Base-by-base conservation (phyloP, 2,113 vertebrate species). In the Syngnathoides biaculeatus region DNA sequence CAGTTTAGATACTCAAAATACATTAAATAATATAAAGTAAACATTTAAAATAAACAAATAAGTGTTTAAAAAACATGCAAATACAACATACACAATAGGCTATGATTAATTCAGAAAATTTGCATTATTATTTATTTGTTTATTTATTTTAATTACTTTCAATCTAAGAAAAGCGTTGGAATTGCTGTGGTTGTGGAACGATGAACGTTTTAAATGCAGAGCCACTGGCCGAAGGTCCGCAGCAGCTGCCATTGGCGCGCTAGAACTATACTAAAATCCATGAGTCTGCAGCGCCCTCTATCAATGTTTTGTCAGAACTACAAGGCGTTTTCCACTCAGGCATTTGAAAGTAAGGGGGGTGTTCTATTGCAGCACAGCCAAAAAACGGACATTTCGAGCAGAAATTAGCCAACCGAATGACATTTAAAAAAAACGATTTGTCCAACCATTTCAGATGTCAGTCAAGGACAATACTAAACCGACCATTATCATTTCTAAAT, bases 211-310 rank as follows among this genome's bases (percentile, higher is more conserved):
- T 19, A 2, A 68, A 60, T 53, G 66, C 71, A 69, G 70, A 45
- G n/a, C 65, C 53, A 47, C 60, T 57, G 67, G 27, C 40, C 26
- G 52, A 67, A 35, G 26, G n/a, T 39, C 20, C 70, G 67, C 74
- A 74, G 55, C 19, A 17, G 65, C 61, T 52, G 69, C 64, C 12
- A 8, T 17, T 39, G 12, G 19, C 30, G 35, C 2, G 13, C 13
- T 7, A 26, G 7, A 30, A 57, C 22, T 35, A 35, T 50, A n/a
- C n/a, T n/a, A n/a, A n/a, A 22, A 55, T 58, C 10, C 47, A 70
- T 26, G 45, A 64, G 84, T 80, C 80, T 82, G 79, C 81, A 88
- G 88, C 89, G 89, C 81, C 91, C 65, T 81, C 90, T 88, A 80
- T 86, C 69, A 90, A 72, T 0, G 0, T 1, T 2, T 10, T 0